These are phyloP conservation scores for Acanthurus lineatus DNA, from an alignment of 2,797 vertebrate genomes.

Conservation along the genomic window DNA sequence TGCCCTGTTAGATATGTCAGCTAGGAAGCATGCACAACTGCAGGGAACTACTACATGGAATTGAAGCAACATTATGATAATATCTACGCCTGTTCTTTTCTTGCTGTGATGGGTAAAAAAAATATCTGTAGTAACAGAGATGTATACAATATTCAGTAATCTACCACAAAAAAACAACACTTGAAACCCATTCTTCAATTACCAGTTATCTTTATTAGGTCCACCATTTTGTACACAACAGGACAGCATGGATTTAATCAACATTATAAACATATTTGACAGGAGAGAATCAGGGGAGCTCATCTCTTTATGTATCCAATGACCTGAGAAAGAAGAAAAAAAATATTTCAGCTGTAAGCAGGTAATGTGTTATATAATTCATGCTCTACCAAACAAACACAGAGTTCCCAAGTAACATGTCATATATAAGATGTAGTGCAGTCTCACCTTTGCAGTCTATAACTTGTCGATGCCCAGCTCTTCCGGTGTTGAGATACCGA, in stretches of 20 bases:
- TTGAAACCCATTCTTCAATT: slow-evolving; percentile 31
- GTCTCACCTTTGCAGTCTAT: slow-evolving; percentile 79
- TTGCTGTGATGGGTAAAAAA: not conserved
- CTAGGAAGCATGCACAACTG: not conserved
- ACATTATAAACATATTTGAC: slow-evolving; percentile 77
- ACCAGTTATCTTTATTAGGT: slow-evolving; percentile 83
- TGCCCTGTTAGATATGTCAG: not conserved
- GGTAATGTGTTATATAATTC: not conserved
- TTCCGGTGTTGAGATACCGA: slow-evolving; percentile 97
- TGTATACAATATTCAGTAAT: not conserved
- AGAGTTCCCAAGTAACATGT: not conserved
- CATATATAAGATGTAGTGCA: not conserved
- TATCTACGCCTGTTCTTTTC: not conserved
- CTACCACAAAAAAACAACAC: slow-evolving; percentile 1
- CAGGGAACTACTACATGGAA: not conserved
- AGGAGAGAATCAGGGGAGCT: slow-evolving; percentile 67
- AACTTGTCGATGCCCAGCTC: slow-evolving; percentile 94
- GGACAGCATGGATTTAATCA: slow-evolving; percentile 75
- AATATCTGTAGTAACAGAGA: not conserved
- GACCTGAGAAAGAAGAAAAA: slow-evolving; percentile 62
- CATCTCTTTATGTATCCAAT: slow-evolving; percentile 59
- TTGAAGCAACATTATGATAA: not conserved
- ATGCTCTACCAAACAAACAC: not conserved
- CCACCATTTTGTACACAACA: slow-evolving; percentile 81
- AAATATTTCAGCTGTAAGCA: slow-evolving; percentile 27